Base-by-base conservation (phyloP, 1,140 invertebrate species). In the Laupala kohalensis region DNA sequence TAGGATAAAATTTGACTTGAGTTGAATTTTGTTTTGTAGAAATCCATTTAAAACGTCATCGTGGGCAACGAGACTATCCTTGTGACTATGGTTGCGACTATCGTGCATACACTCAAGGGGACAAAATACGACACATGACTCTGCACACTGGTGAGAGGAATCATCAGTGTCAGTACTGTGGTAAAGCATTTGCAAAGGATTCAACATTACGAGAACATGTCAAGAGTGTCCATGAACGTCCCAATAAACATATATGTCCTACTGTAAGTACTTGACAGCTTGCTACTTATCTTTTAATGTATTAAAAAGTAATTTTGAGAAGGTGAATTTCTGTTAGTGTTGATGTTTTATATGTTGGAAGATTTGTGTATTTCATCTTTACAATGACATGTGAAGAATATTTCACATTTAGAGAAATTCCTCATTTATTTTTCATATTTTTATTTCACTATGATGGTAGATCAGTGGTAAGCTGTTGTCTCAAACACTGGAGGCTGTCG, bases 121-220 rank as follows among this genome's bases (percentile, higher is more conserved):
- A 76, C 69, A 69, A 75, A 25, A 68, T 72, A 23, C 75, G 74
- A 6, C 76, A 77, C 63, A 72, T 30, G 65, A 72, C 69, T 24
- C 71, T 73, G n/a, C 76, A 77, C 64, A 77, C 76, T 15, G 76
- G 75, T 1, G 74, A 74, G 24, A 71, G 70, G n/a, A 73, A 74
- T 28, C 75, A 74, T 64, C 67, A 71, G 23, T 77, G 76, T 66
- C 72, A 76, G 69, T 64, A 74, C 5, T 77, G 76, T 73, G 76
- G 75, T 1, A 77, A 76, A 64, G 71, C 66, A 62, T 77, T 77
- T 72, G 71, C 70, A 6, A 75, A 75, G 63, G 71, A 74, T 29
- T 72, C 72, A 13, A 69, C 69, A 23, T 65, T 75, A 2, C 71
- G 71, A 23, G 74, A 75, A 15, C 75, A 75, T 70, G 67, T 75